Conservation (phyloP, 2,797 vertebrate species). For the Tenualosa ilisha region DNA sequence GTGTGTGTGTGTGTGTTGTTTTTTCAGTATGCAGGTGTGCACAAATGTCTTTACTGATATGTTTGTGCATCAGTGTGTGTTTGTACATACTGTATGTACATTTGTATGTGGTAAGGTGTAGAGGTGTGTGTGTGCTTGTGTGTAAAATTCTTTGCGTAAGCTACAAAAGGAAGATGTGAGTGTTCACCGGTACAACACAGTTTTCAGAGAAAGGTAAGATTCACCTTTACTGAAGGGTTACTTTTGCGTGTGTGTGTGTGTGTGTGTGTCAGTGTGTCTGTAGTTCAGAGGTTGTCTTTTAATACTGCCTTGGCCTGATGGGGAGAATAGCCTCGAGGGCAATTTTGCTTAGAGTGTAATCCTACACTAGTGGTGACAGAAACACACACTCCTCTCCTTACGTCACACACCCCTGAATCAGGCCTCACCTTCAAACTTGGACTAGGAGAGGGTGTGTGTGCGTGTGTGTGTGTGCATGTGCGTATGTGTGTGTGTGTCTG, state of each 20-base stretch:
- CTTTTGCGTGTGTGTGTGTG: not conserved
- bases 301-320: not conserved
- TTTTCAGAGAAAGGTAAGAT: not conserved
- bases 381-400: conserved; percentile 11
- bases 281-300: not conserved
- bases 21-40: not conserved
- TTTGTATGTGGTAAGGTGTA: not conserved
- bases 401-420: not conserved
- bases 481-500: not conserved
- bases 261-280: not conserved
- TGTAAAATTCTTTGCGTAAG: not conserved
- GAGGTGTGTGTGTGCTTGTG: not conserved
- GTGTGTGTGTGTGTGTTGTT: not conserved
- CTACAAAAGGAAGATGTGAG: no score
- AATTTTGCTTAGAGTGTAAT: not conserved
- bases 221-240: not conserved
- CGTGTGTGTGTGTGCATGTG: not conserved
- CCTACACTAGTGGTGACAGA: not conserved
- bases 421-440: not conserved
- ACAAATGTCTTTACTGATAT: not conserved
- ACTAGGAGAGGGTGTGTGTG: not conserved
- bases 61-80: not conserved
- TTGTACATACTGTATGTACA: not conserved
- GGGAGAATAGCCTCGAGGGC: not conserved
- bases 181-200: no score